Evolutionary conservation across 1,140 invertebrate species (phyloP).

Genomic region (Chelonus insularis): DNA sequence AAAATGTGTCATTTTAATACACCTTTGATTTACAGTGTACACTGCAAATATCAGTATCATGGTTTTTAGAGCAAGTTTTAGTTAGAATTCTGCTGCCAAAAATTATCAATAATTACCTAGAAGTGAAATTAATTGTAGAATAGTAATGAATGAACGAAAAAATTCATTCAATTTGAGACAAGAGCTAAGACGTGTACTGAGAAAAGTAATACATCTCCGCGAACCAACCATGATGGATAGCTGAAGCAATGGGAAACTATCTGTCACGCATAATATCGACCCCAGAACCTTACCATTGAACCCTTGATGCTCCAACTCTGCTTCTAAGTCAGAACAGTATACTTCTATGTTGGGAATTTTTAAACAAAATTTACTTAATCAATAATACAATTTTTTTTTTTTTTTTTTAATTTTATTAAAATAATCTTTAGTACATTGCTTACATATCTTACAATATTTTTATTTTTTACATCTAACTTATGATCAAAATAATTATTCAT

Average conservation of each 20-base stretch:
- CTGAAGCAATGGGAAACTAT: slow-evolving; percentile 60
- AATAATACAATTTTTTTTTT: neutral
- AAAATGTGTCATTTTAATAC: too few species aligned
- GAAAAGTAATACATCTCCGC: slow-evolving; percentile 57
- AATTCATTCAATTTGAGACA: slow-evolving; percentile 49
- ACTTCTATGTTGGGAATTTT: slow-evolving; percentile 12
- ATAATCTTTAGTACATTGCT: too few species aligned
- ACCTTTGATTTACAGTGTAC: too few species aligned
- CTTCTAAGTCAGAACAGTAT: slow-evolving; percentile 25
- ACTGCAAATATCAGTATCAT: too few species aligned
- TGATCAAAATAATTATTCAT: too few species aligned
- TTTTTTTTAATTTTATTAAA: too few species aligned
- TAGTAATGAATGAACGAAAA: slow-evolving; percentile 19
- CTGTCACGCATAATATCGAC: slow-evolving; percentile 61
- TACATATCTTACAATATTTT: too few species aligned
- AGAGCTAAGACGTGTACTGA: slow-evolving; percentile 49
- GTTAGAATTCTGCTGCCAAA: too few species aligned
- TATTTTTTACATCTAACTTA: too few species aligned
- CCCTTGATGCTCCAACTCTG: slow-evolving; percentile 39
- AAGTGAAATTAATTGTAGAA: slow-evolving; percentile 2
- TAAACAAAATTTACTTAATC: slow-evolving; percentile 8
- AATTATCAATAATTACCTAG: neutral
- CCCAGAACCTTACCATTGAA: slow-evolving; percentile 54
- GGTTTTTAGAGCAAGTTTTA: too few species aligned
- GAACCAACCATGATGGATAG: slow-evolving; percentile 59